These are phyloP conservation scores for Xyrauchen texanus DNA, from an alignment of 2,113 vertebrate species.

Conservation along the genomic window DNA sequence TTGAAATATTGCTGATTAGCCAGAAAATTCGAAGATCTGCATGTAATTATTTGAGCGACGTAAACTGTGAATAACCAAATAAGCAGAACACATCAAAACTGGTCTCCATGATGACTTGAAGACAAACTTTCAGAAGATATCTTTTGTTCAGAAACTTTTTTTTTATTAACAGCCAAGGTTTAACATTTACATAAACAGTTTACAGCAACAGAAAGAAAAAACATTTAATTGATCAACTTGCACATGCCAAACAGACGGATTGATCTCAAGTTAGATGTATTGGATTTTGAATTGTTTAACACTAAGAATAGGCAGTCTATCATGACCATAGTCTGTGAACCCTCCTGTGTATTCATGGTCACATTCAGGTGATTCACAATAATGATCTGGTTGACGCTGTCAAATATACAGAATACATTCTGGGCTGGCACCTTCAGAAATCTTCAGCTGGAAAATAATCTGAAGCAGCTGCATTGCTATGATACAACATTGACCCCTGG, in stretches of 20 bases:
- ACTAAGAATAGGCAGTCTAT: background rate
- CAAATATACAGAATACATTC: background rate
- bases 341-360: too few species aligned
- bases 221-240: background rate
- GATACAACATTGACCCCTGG: background rate
- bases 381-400: too few species aligned
- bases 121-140: background rate
- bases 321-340: too few species aligned
- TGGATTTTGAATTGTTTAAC: background rate
- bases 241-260: background rate
- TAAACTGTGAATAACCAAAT: too few species aligned
- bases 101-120: too few species aligned
- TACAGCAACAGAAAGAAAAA: background rate
- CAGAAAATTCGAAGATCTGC: too few species aligned
- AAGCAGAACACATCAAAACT: too few species aligned
- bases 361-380: too few species aligned
- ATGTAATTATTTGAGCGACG: too few species aligned
- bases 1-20: too few species aligned
- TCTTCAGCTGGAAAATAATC: background rate
- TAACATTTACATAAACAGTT: background rate
- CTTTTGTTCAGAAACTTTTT: constrained; percentile 2
- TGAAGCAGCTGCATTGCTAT: background rate
- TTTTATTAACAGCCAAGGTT: background rate
- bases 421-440: background rate
- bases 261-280: too few species aligned